Conservation (phyloP, 2,113 vertebrate genomes). For the Elaphurus davidianus region DNA sequence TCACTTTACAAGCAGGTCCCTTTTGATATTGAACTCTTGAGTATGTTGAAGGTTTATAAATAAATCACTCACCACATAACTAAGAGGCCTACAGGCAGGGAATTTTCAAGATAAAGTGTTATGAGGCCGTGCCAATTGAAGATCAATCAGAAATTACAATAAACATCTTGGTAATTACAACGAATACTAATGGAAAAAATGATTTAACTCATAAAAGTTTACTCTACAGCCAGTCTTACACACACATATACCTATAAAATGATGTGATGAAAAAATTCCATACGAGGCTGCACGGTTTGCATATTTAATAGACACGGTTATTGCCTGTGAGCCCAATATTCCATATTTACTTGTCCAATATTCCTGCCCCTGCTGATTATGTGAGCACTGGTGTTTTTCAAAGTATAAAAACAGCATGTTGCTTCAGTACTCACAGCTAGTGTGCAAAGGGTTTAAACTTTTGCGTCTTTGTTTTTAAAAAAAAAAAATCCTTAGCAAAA, state of each 20-base stretch:
- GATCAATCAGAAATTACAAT: constrained; percentile 70
- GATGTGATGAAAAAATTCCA: constrained; percentile 27
- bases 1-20: neutral
- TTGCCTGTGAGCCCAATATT: neutral
- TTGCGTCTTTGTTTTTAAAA: constrained; percentile 38
- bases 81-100: neutral
- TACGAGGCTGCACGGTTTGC: neutral
- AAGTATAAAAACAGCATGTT: constrained; percentile 45
- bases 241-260: constrained; percentile 21
- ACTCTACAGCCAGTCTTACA: neutral
- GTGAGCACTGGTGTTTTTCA: constrained; percentile 22
- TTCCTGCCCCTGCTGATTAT: constrained; percentile 35
- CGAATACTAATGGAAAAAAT: constrained; percentile 56
- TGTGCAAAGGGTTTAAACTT: constrained; percentile 64
- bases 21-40: neutral
- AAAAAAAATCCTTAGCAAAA: constrained; percentile 49
- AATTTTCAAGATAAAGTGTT: constrained; percentile 45
- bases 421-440: constrained; percentile 27
- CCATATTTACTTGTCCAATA: constrained; percentile 11
- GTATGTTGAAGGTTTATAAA: neutral
- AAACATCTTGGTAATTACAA: constrained; percentile 63
- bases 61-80: constrained; percentile 41
- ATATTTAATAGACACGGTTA: constrained; percentile 8
- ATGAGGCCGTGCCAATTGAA: constrained; percentile 6
- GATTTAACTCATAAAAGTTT: constrained; percentile 51